Percentiles rank a stretch among this genome's conserved stretches.
Evolutionary conservation across 2,113 vertebrate genomes (phyloP).

Genomic region (Rhabdornis inornatus): DNA sequence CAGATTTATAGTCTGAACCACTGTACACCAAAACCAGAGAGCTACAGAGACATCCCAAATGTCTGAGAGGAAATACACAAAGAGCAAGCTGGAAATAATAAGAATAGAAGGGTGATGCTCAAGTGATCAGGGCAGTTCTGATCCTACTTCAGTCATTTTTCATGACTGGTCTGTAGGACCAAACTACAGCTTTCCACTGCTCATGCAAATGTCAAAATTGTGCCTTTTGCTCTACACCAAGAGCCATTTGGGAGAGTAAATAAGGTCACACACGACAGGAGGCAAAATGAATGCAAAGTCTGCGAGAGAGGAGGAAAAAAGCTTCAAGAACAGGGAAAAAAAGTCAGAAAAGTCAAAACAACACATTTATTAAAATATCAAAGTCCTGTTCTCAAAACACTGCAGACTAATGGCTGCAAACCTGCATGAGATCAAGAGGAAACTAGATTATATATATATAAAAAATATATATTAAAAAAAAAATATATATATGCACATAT

Average conservation of each 20-base stretch:
- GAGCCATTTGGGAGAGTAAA: neutral
- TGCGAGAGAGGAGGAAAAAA: neutral
- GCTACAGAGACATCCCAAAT: neutral
- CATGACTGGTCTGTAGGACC: neutral
- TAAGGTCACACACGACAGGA: neutral
- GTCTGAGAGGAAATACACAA: neutral
- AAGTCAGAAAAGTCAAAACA: neutral
- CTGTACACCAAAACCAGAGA: neutral
- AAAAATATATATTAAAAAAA: neutral
- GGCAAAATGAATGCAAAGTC: neutral
- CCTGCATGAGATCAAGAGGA: neutral
- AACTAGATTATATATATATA: neutral
- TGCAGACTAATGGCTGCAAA: neutral
- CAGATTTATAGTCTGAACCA: neutral
- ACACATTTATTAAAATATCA: fast-evolving
- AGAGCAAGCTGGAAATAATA: neutral
- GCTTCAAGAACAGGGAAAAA: neutral
- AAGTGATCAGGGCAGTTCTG: neutral
- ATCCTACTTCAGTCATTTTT: neutral
- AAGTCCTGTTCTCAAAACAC: neutral
- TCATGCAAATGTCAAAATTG: neutral
- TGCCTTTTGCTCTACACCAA: neutral
- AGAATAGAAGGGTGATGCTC: neutral
- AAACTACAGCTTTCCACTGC: neutral
- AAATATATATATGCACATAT: fast-evolving